Base-by-base conservation (phyloP, 2,888 invertebrate species). In the Osmoderma eremita region DNA sequence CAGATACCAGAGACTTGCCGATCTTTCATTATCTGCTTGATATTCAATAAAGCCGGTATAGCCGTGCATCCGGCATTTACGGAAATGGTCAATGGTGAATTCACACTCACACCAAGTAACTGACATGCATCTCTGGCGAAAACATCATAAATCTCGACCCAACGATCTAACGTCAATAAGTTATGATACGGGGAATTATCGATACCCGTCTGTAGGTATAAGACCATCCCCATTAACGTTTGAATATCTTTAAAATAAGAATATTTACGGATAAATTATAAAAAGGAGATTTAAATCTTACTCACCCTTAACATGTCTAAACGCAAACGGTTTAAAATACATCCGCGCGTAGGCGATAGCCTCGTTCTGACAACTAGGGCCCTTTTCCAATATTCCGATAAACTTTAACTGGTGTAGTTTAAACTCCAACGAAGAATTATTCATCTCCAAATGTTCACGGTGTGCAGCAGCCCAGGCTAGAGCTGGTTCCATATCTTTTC, bases 101-200 rank as follows among this genome's bases (percentile, higher is more conserved):
- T 93, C 56, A 93, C 91, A 76, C 92, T 96, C 73, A 98, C 88
- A 0, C 96, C 95, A 71, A 97, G 86, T 65, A 97, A 85, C 66
- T 92, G 88, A 83, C 98, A 98, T 13, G 98, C 95, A 83, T 98
- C 98, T 75, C 91, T 88, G 24, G 94, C 90, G 82, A 98, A 98
- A 71, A 93, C 88, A 79, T 97, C 97, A 72, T 92, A 91, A 15
- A 94, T 91, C 78, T 95, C 95, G 78, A 88, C 83, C 94, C 94
- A 95, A 77, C 92, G 87, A 67, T 90, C 89, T 10, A 90, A 86
- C 74, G 91, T 90, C 30, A 92, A 84, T 63, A 94, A 85, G 77
- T 88, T 87, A 74, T 88, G 87, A 78, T 95, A 95, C 0, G 94
- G 94, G 10, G 94, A 94, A 61, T 87, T 87, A 69, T 87, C 86